Base-by-base conservation (phyloP, 2,888 invertebrate genomes). In the Heterodera filipjevi region DNA sequence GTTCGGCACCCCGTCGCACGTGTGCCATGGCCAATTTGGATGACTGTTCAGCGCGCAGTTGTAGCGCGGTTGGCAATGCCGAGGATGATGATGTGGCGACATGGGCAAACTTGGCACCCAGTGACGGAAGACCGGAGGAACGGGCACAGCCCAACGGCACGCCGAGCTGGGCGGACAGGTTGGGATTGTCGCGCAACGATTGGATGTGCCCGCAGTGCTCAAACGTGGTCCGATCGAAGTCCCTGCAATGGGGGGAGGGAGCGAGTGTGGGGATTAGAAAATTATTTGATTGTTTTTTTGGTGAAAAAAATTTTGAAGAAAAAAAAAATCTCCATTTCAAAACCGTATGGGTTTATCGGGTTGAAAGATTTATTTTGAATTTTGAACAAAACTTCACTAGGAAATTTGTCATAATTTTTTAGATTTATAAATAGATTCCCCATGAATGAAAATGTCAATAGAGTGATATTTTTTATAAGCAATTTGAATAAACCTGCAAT, bases 401-500 rank as follows among this genome's bases (percentile, higher is more conserved):
- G n/a, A n/a, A n/a, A n/a, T n/a, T 39, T 39, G 39, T 39, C 39
- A 39, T 39, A 39, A 6, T 39, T 39, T 39, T 39, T n/a, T n/a
- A n/a, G n/a, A n/a, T n/a, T n/a, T n/a, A n/a, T n/a, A n/a, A n/a
- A n/a, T n/a, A n/a, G n/a, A n/a, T n/a, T n/a, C n/a, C n/a, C n/a
- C n/a, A n/a, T n/a, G n/a, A n/a, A n/a, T n/a, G n/a, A n/a, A n/a
- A n/a, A n/a, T n/a, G n/a, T n/a, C n/a, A n/a, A n/a, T n/a, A n/a
- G n/a, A n/a, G n/a, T n/a, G n/a, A n/a, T n/a, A n/a, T n/a, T n/a
- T n/a, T 39, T 39, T 6, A 39, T 39, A 39, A 39, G 3, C 39
- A 10, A 39, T 6, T 6, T 39, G 39, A 3, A 39, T 6, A 39
- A 39, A 80, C 81, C 81, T 81, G 77, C 73, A 81, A 81, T 81